Evolutionary conservation across 1,140 invertebrate species (phyloP).

Genomic region (Rhagoletis pomonella): DNA sequence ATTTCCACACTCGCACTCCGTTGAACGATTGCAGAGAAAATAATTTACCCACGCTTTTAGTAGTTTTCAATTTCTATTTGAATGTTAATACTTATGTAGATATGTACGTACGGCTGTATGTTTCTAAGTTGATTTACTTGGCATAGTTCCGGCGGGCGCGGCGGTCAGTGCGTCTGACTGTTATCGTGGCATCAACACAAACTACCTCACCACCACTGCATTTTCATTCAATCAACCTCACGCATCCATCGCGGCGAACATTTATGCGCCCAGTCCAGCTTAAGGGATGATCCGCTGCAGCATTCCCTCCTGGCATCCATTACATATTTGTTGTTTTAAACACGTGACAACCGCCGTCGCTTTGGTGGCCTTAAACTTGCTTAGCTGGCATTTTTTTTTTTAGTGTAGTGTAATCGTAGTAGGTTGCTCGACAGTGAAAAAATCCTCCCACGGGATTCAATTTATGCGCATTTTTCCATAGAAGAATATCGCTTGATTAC

Average conservation of each 20-base stretch:
- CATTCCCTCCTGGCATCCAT: neutral
- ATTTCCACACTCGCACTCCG: neutral
- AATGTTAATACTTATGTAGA: neutral
- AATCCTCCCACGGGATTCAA: constrained; percentile 57
- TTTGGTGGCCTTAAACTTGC: constrained; percentile 23
- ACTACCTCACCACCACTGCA: neutral
- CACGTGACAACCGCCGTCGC: constrained; percentile 46
- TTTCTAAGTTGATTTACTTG: no score
- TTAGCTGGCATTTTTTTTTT: neutral
- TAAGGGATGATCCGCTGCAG: constrained; percentile 42
- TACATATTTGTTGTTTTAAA: constrained; percentile 41
- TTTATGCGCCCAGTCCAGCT: neutral
- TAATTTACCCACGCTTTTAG: constrained; percentile 47
- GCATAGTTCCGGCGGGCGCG: constrained; percentile 29
- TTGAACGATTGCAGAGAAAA: neutral
- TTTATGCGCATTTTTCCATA: constrained; percentile 50
- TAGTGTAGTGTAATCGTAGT: neutral
- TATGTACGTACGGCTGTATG: neutral
- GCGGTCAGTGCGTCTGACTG: constrained; percentile 9
- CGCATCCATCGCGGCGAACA: neutral
- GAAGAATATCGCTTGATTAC: constrained; percentile 56
- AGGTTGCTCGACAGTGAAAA: neutral
- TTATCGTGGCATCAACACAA: constrained; percentile 10
- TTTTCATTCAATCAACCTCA: constrained; percentile 19
- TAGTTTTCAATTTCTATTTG: constrained; percentile 34